Conservation (phyloP, 2,797 vertebrate genomes). For the Phyllotis vaccarum region DNA sequence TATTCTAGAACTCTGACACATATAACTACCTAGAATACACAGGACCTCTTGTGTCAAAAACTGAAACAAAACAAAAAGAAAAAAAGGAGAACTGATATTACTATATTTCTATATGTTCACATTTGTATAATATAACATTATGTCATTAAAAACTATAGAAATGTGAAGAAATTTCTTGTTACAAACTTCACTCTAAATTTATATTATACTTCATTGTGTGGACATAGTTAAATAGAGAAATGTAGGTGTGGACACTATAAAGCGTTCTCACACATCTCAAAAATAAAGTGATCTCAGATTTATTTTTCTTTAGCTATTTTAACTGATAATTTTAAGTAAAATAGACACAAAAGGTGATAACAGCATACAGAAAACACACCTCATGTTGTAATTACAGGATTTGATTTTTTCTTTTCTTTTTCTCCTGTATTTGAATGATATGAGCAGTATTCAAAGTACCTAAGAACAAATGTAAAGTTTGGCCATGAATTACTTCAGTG, state of each 20-base stretch:
- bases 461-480: constrained; percentile 75
- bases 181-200: not conserved
- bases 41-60: not conserved
- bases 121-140: constrained; percentile 54
- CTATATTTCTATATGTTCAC: not conserved
- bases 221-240: constrained; percentile 21
- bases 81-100: not conserved
- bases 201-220: not conserved
- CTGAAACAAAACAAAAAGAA: not conserved
- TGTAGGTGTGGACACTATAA: not conserved
- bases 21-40: not conserved
- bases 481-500: constrained; percentile 76
- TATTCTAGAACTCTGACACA: constrained; percentile 41
- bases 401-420: not conserved
- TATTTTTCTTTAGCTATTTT: constrained; percentile 22
- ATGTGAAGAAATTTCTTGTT: not conserved
- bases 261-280: constrained; percentile 7
- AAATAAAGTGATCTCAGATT: not conserved
- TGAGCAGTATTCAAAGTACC: constrained; percentile 35
- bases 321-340: constrained; percentile 37
- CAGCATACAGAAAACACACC: not conserved
- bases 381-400: constrained; percentile 19
- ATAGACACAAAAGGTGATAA: constrained; percentile 42
- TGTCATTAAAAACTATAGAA: constrained; percentile 52
- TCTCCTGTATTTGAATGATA: constrained; percentile 38